Percentiles rank a stretch among this genome's conserved stretches.
These are phyloP conservation scores for Siniperca scherzeri DNA, from an alignment of 2,797 vertebrate species.

Conservation along the genomic window DNA sequence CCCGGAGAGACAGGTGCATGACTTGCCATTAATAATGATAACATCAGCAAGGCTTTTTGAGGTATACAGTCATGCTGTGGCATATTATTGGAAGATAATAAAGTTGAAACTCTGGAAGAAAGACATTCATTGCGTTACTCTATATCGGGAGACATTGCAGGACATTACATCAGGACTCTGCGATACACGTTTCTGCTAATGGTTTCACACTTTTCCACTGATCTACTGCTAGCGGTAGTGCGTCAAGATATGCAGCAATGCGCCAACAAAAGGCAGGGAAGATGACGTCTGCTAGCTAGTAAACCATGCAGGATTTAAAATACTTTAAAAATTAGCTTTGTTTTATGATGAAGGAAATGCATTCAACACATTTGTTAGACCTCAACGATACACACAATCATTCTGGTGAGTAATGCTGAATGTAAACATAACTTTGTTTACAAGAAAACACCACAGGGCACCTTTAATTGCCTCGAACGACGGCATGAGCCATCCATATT, in stretches of 20 bases:
- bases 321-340: no score
- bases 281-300: no score
- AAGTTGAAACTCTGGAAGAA: conserved; percentile 37
- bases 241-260: neutral
- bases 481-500: neutral
- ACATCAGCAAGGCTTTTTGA: conserved; percentile 30
- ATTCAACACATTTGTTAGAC: no score
- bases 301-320: no score
- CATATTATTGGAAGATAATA: conserved; percentile 53
- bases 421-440: no score
- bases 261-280: no score
- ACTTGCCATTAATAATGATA: conserved; percentile 53
- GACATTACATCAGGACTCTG: conserved; percentile 37
- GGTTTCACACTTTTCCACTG: neutral
- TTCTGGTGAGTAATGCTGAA: no score
- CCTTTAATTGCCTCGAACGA: neutral
- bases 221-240: neutral
- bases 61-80: conserved; percentile 33
- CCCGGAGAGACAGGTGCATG: conserved; percentile 67
- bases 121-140: neutral
- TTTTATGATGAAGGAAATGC: no score
- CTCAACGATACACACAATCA: no score
- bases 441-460: no score
- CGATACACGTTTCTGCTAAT: no score
- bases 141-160: conserved; percentile 16